Evolutionary conservation across 2,888 invertebrate genomes (phyloP).

Genomic region (Cephus pygmeus): DNA sequence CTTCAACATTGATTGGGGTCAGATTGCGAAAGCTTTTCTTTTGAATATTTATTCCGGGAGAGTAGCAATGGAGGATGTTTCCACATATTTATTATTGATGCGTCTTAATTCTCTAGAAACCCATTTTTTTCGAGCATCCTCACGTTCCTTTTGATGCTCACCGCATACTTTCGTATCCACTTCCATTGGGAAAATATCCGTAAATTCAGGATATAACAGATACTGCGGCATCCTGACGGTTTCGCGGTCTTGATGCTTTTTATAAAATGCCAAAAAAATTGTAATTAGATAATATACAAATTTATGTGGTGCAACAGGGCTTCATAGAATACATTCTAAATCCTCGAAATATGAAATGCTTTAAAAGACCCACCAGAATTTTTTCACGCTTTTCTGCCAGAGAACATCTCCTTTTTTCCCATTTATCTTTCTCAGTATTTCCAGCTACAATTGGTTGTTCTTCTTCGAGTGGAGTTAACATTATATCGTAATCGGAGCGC

Average conservation of each 20-base stretch:
- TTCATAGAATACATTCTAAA: background rate
- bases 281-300: background rate
- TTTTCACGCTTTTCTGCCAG: slow-evolving; percentile 26
- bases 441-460: slow-evolving; percentile 54
- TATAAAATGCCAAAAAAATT: background rate
- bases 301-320: background rate
- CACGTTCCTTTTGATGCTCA: slow-evolving; percentile 31
- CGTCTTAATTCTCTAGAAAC: slow-evolving; percentile 44
- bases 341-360: background rate
- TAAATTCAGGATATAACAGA: slow-evolving; percentile 28
- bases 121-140: slow-evolving; percentile 48
- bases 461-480: slow-evolving; percentile 72
- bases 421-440: slow-evolving; percentile 10
- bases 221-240: slow-evolving; percentile 37
- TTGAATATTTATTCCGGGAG: slow-evolving; percentile 18
- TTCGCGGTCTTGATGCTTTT: slow-evolving; percentile 21
- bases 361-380: slow-evolving; percentile 18
- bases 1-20: background rate
- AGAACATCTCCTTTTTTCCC: slow-evolving; percentile 33
- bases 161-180: slow-evolving; percentile 21
- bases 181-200: slow-evolving; percentile 33
- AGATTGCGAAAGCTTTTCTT: background rate
- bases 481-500: slow-evolving; percentile 70
- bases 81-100: slow-evolving; percentile 29
- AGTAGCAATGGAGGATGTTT: slow-evolving; percentile 39